These are phyloP conservation scores for Chionoecetes opilio DNA, from an alignment of 1,140 invertebrate genomes.

Conservation along the genomic window DNA sequence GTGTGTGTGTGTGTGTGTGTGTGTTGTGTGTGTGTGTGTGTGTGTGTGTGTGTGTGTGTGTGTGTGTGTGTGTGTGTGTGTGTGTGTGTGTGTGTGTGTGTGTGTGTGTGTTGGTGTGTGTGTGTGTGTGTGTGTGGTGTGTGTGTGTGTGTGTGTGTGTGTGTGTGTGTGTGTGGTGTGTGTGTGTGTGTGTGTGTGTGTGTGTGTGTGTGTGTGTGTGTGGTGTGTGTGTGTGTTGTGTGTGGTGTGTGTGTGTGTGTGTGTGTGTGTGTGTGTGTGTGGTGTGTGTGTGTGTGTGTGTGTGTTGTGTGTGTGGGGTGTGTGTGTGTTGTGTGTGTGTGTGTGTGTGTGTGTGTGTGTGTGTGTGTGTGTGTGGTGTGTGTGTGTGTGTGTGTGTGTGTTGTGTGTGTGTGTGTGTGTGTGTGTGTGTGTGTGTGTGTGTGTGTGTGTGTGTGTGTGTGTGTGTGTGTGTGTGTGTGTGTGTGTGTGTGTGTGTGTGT, in stretches of 20 bases:
- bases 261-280: background rate
- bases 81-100: background rate
- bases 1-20: constrained; percentile 39
- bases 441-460: background rate
- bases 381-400: constrained; percentile 50
- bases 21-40: constrained; percentile 44
- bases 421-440: constrained; percentile 36
- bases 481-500: constrained; percentile 45
- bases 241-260: constrained; percentile 60
- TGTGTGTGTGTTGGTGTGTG: constrained; percentile 35
- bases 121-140: constrained; percentile 42
- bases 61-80: background rate
- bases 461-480: constrained; percentile 22
- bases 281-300: constrained; percentile 3
- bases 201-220: constrained; percentile 41
- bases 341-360: too few species aligned
- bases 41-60: constrained; percentile 59
- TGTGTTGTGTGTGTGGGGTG: too few species aligned
- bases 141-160: constrained; percentile 61
- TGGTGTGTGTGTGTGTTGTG: constrained; percentile 28
- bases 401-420: constrained; percentile 47
- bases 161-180: background rate
- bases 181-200: background rate
- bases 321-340: constrained; percentile 34
- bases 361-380: too few species aligned